phyloP scores from a whole-genome alignment of 2,888 invertebrate genomes.

The Ormyrus labotus region DNA sequence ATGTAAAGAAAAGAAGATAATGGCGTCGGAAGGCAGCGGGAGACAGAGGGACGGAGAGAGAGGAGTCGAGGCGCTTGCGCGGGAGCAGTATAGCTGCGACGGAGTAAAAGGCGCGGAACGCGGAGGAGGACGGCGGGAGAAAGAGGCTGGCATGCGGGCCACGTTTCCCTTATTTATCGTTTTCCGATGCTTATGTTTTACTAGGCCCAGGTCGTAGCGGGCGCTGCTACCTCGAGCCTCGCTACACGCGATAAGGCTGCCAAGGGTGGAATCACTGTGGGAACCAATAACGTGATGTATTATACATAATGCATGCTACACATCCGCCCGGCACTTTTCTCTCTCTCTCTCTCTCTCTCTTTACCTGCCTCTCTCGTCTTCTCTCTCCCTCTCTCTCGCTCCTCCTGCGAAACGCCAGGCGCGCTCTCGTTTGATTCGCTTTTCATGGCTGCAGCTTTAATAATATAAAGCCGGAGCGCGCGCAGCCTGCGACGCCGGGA shows the following conservation, averaged over 20 bases:
- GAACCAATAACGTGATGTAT: conserved; percentile 76
- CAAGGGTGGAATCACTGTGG: conserved; percentile 75
- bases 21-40: conserved; percentile 9
- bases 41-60: conserved; percentile 13
- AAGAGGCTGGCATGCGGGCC: conserved; percentile 69
- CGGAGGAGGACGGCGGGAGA: not conserved
- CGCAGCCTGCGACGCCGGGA: conserved; percentile 48
- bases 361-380: conserved; percentile 4
- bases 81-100: not conserved
- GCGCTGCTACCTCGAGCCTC: conserved; percentile 8
- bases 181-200: conserved; percentile 76
- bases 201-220: conserved; percentile 70
- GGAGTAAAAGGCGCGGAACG: conserved; percentile 21
- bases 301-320: conserved; percentile 75
- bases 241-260: conserved; percentile 72
- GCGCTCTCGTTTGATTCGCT: conserved; percentile 56
- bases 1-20: conserved; percentile 50
- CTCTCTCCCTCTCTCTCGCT: not conserved
- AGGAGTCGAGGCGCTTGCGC: conserved; percentile 13
- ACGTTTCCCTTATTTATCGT: conserved; percentile 76
- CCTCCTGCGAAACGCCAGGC: conserved; percentile 58
- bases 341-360: no score
- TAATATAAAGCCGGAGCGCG: conserved; percentile 65
- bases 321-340: conserved; percentile 56
- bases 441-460: conserved; percentile 60